Evolutionary conservation across 2,888 invertebrate species (phyloP).

Genomic region (Eupithecia tripunctaria): DNA sequence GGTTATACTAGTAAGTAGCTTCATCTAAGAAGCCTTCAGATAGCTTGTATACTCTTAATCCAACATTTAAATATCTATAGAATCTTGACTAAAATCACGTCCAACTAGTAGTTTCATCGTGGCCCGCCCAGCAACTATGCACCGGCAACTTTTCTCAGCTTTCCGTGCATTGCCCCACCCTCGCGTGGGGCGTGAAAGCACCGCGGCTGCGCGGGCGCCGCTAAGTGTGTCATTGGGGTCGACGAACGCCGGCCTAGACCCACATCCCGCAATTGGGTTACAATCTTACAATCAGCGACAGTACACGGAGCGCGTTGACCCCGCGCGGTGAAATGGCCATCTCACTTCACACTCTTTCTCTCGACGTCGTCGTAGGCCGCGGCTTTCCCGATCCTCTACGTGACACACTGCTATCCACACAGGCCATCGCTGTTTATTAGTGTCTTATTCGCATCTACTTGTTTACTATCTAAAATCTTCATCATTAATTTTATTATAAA

Average conservation of each 20-base stretch:
- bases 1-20: not conserved
- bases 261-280: conserved; percentile 83
- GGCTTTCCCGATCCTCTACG: conserved; percentile 68
- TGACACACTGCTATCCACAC: conserved; percentile 38
- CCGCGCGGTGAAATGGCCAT: conserved; percentile 82
- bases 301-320: conserved; percentile 82
- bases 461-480: not conserved
- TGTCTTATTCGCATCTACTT: conserved; percentile 2
- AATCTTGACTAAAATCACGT: not conserved
- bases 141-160: conserved; percentile 69
- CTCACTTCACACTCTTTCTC: conserved; percentile 83
- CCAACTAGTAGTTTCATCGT: not conserved
- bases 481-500: not conserved
- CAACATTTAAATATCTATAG: not conserved
- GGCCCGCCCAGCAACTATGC: conserved; percentile 38
- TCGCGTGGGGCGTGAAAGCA: conserved; percentile 78
- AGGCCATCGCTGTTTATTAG: conserved; percentile 18
- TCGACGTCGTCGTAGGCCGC: conserved; percentile 65
- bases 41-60: not conserved
- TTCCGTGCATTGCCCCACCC: conserved; percentile 72
- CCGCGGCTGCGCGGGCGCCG: conserved; percentile 74
- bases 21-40: not conserved
- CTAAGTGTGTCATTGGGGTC: conserved; percentile 82
- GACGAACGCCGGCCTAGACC: conserved; percentile 85
- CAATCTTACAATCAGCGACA: conserved; percentile 85